Percentiles rank a stretch among this genome's conserved stretches.
Conservation (phyloP, 2,113 vertebrate species). For the Bostrychus sinensis region DNA sequence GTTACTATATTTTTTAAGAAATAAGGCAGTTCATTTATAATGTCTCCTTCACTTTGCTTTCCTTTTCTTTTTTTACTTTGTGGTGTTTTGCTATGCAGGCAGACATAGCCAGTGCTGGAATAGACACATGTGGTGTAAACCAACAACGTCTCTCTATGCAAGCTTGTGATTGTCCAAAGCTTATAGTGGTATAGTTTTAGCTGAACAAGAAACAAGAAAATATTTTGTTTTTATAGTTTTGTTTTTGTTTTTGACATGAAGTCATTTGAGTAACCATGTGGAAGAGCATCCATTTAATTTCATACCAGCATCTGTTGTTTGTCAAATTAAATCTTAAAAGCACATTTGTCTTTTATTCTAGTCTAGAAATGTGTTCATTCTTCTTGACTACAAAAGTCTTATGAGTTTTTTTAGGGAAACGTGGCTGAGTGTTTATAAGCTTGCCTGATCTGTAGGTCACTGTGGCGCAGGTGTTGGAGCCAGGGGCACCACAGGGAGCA, state of each 20-base stretch:
- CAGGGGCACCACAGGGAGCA: constrained; percentile 86
- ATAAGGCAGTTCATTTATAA: too few relatives aligned
- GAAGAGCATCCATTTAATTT: not conserved
- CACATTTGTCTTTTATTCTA: not conserved
- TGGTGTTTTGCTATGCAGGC: not conserved
- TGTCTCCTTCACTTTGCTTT: too few relatives aligned
- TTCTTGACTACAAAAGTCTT: too few relatives aligned
- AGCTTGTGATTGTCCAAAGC: too few relatives aligned
- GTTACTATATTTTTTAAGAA: too few relatives aligned
- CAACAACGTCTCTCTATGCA: not conserved
- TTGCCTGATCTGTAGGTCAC: constrained; percentile 1
- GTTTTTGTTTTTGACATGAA: not conserved
- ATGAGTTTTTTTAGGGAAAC: not conserved
- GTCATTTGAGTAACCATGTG: too few relatives aligned
- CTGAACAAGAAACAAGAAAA: too few relatives aligned
- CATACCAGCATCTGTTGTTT: not conserved
- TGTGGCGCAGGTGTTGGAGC: constrained; percentile 86
- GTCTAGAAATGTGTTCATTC: not conserved
- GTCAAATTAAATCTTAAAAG: not conserved
- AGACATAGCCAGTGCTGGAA: not conserved
- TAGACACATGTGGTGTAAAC: too few relatives aligned
- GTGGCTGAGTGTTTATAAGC: not conserved
- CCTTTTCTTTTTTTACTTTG: not conserved
- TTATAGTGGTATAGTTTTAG: too few relatives aligned
- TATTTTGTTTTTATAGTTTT: too few relatives aligned